A percentile compares a stretch with the other conserved stretches of the same genome.
These are phyloP conservation scores for Formicarius rufipectus DNA, from an alignment of 2,113 vertebrate genomes.

Conservation along the genomic window DNA sequence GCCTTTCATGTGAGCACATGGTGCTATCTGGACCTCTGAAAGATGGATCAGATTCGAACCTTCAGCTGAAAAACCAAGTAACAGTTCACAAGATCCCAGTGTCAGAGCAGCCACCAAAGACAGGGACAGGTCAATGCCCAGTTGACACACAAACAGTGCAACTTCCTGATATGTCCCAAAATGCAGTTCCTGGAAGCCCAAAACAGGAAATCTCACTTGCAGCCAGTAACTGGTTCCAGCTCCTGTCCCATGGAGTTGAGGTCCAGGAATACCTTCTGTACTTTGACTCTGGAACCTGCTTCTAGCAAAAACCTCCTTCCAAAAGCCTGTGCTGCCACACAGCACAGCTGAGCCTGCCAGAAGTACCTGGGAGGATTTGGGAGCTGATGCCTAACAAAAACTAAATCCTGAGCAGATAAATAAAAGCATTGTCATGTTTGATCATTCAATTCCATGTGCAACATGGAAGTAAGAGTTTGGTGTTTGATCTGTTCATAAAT, in stretches of 20 bases:
- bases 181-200: neutral
- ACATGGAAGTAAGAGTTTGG: neutral
- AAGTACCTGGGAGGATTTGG: neutral
- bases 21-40: neutral
- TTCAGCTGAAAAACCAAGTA: neutral
- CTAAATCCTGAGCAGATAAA: neutral
- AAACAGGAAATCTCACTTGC: neutral
- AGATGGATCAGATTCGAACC: neutral
- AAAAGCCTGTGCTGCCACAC: neutral
- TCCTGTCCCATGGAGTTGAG: neutral
- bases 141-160: neutral
- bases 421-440: neutral
- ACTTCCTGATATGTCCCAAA: neutral
- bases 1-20: fast-evolving
- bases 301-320: neutral
- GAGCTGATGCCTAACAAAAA: neutral
- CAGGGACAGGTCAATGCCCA: fast-evolving
- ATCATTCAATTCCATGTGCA: neutral
- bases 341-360: too few relatives aligned
- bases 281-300: neutral
- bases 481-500: neutral
- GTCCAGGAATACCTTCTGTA: neutral
- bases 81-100: neutral
- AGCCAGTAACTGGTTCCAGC: neutral
- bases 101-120: neutral